A percentile compares a stretch with the other conserved stretches of the same genome.
These are phyloP conservation scores for Eutrigla gurnardus DNA, from an alignment of 2,797 vertebrate genomes.

Conservation along the genomic window DNA sequence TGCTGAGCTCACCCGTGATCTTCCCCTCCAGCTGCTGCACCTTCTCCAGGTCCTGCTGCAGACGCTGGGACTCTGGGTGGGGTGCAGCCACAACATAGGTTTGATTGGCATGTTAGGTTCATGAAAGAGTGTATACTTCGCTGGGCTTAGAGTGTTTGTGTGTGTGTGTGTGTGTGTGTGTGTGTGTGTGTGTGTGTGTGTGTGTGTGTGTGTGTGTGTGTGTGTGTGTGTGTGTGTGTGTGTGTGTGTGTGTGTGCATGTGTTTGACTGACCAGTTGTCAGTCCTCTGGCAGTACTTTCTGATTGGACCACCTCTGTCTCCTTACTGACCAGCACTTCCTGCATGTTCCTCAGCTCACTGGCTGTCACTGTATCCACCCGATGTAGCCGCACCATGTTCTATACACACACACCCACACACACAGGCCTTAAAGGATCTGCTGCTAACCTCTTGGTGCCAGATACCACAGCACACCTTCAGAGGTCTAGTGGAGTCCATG, in stretches of 20 bases:
- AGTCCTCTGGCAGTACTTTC: slow-evolving; percentile 93
- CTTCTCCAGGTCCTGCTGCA: slow-evolving; percentile 95
- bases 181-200: slow-evolving; percentile 20
- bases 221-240: slow-evolving; percentile 22
- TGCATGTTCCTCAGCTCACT: slow-evolving; percentile 95
- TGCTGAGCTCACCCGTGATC: slow-evolving; percentile 88
- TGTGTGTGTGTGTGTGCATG: slow-evolving; percentile 28
- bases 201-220: slow-evolving; percentile 27
- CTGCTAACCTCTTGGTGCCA: no score
- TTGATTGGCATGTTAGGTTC: background rate
- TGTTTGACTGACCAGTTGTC: slow-evolving; percentile 78
- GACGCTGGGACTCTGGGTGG: slow-evolving; percentile 88
- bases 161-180: slow-evolving; percentile 27
- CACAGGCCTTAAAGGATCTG: background rate
- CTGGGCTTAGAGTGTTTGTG: slow-evolving; percentile 1
- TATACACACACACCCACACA: slow-evolving; percentile 65
- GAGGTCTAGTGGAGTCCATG: no score
- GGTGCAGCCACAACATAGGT: no score
- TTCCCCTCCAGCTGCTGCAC: slow-evolving; percentile 94
- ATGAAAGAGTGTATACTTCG: background rate
- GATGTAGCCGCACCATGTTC: slow-evolving; percentile 91
- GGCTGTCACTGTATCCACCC: slow-evolving; percentile 91
- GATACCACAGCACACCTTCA: no score
- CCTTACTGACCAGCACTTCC: slow-evolving; percentile 95
- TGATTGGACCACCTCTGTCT: slow-evolving; percentile 96